phyloP scores from a whole-genome alignment of 2,113 vertebrate species.

The Anhinga rufa region DNA sequence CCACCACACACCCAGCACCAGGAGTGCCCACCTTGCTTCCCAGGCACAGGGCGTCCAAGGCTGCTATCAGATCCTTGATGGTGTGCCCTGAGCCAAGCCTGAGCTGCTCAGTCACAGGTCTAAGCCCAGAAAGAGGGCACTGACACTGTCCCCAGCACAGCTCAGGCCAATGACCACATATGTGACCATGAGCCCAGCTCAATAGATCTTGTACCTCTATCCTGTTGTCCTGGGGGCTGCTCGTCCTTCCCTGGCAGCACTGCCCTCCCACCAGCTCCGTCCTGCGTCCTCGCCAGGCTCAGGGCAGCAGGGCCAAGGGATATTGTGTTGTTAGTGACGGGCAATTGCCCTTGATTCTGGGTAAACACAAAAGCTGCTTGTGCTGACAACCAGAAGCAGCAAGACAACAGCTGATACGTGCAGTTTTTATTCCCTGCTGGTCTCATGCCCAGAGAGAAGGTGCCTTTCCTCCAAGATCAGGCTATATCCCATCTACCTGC shows the following conservation, averaged over 20 bases:
- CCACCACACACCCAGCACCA: not conserved
- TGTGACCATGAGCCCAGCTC: not conserved
- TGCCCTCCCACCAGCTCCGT: not conserved
- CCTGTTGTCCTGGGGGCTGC: not conserved
- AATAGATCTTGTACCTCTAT: not conserved
- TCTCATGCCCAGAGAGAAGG: not conserved
- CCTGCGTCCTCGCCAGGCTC: not conserved
- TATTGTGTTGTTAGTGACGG: conserved; percentile 57
- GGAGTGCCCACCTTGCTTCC: not conserved
- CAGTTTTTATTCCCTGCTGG: not conserved
- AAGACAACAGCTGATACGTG: not conserved
- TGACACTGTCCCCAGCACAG: not conserved
- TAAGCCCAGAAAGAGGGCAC: not conserved
- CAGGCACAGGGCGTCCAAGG: not conserved
- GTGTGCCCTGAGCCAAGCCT: not conserved
- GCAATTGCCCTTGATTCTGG: not conserved
- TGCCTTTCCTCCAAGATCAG: not conserved
- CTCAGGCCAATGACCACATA: not conserved
- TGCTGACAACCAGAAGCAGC: conserved; percentile 19
- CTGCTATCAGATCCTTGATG: not conserved
- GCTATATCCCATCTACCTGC: not conserved
- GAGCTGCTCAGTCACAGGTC: not conserved
- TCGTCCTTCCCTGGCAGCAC: not conserved
- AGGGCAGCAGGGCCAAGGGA: not conserved
- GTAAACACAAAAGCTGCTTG: conserved; percentile 4